These are phyloP conservation scores for Leptodactylus fallax DNA, from an alignment of 2,797 vertebrate genomes.

Conservation along the genomic window DNA sequence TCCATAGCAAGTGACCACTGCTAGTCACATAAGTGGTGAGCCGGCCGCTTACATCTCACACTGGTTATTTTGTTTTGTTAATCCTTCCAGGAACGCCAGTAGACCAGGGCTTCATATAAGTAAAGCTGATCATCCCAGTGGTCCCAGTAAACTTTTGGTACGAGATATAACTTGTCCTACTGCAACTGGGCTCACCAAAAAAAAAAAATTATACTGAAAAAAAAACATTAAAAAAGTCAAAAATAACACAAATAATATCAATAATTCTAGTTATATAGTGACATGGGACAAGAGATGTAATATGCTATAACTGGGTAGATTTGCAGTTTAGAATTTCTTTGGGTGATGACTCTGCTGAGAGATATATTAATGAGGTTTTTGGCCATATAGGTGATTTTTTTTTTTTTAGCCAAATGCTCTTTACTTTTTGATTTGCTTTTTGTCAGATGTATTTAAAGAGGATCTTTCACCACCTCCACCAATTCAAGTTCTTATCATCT, in stretches of 20 bases:
- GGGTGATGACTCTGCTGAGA: too few species aligned
- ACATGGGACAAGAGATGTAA: neutral
- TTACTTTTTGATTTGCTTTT: too few species aligned
- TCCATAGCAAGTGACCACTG: conserved; percentile 83
- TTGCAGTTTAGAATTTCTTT: neutral
- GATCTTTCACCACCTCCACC: too few species aligned
- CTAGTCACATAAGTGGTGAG: conserved; percentile 72
- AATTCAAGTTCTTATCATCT: too few species aligned
- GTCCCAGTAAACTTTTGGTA: conserved; percentile 37
- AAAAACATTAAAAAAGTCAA: neutral
- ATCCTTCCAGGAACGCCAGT: conserved; percentile 65
- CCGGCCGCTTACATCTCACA: conserved; percentile 87
- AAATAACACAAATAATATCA: neutral
- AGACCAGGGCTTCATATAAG: conserved; percentile 48
- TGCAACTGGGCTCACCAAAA: neutral
- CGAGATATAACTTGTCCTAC: neutral
- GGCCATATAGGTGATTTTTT: too few species aligned
- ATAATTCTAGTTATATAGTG: neutral
- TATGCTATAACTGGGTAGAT: neutral
- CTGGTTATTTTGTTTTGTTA: conserved; percentile 68
- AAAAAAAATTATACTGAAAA: neutral
- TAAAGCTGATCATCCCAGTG: conserved; percentile 23
- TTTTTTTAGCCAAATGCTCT: too few species aligned
- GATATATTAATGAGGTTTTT: too few species aligned
- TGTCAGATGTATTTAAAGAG: too few species aligned